Percentiles rank a stretch among this genome's conserved stretches.
Evolutionary conservation across 2,888 invertebrate genomes (phyloP).

Genomic region (Rhorus exstirpatorius): DNA sequence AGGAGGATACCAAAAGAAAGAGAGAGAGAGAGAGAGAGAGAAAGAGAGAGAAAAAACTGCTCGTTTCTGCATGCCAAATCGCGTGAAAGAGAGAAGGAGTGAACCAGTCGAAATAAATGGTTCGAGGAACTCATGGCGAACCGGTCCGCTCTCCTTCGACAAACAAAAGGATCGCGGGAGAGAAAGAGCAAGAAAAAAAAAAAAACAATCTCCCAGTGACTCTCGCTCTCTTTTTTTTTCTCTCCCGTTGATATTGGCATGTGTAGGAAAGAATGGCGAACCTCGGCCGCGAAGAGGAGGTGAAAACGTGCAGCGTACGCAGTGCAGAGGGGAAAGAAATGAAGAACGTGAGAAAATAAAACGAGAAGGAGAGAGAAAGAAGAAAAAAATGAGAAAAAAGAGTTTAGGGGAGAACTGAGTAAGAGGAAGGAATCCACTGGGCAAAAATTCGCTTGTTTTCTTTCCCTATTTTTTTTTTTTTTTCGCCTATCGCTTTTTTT

Average conservation of each 20-base stretch:
- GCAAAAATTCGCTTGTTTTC: constrained; percentile 35
- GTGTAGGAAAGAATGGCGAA: constrained; percentile 59
- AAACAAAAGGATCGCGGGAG: constrained; percentile 80
- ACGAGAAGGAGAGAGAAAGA: constrained; percentile 43
- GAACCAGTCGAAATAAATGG: constrained; percentile 79
- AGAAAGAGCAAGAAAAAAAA: constrained; percentile 44
- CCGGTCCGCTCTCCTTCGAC: constrained; percentile 77
- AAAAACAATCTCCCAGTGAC: constrained; percentile 37
- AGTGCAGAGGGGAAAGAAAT: constrained; percentile 65
- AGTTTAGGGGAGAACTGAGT: constrained; percentile 70
- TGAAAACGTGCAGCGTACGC: constrained; percentile 29
- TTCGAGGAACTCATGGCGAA: constrained; percentile 81
- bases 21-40: constrained; percentile 39
- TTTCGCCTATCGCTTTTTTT: not conserved
- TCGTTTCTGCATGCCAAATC: constrained; percentile 41
- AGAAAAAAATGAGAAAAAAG: no score
- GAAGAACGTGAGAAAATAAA: not conserved
- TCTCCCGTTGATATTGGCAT: constrained; percentile 44
- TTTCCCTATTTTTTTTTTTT: not conserved
- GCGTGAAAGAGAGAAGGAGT: constrained; percentile 48
- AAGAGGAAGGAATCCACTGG: constrained; percentile 46
- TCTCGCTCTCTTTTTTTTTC: constrained; percentile 26
- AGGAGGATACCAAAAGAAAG: constrained; percentile 40
- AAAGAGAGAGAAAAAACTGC: constrained; percentile 53
- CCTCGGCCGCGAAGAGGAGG: constrained; percentile 29